phyloP scores from a whole-genome alignment of 2,888 invertebrate genomes.

The Prosapia bicincta region DNA sequence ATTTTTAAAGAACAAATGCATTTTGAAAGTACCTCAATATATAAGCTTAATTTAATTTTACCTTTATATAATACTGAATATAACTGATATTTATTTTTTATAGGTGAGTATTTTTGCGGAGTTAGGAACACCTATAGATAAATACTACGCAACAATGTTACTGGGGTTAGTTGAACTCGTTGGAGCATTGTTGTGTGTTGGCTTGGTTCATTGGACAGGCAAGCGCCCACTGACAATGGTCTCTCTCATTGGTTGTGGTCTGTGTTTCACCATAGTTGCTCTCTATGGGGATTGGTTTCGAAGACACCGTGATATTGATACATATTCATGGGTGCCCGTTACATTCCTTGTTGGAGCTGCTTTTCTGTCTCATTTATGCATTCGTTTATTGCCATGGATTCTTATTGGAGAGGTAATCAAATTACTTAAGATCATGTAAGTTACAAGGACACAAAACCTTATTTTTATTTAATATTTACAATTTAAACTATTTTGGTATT shows the following conservation, averaged over 20 bases:
- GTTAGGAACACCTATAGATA: conserved; percentile 68
- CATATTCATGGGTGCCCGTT: conserved; percentile 61
- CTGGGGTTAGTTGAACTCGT: conserved; percentile 64
- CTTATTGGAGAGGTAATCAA: conserved; percentile 74
- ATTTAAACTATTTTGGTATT: too few relatives aligned
- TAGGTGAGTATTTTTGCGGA: conserved; percentile 65
- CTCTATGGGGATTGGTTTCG: conserved; percentile 49
- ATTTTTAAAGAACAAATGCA: too few relatives aligned
- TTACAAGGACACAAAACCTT: too few relatives aligned
- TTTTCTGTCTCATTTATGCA: conserved; percentile 64
- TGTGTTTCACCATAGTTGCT: conserved; percentile 61
- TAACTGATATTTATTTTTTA: background rate
- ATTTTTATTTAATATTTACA: too few relatives aligned
- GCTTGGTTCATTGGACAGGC: conserved; percentile 66
- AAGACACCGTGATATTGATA: conserved; percentile 31
- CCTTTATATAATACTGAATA: too few relatives aligned
- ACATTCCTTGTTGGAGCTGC: conserved; percentile 62
- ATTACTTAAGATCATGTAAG: too few relatives aligned
- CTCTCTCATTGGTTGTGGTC: conserved; percentile 52
- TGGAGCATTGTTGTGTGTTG: conserved; percentile 62
- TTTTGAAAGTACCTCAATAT: too few relatives aligned
- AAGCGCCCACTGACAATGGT: conserved; percentile 54
- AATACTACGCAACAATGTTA: conserved; percentile 70
- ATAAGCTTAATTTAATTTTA: too few relatives aligned
- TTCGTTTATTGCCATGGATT: conserved; percentile 74